Evolutionary conservation across 1,140 invertebrate genomes (phyloP).

Genomic region (Mamestra configurata): DNA sequence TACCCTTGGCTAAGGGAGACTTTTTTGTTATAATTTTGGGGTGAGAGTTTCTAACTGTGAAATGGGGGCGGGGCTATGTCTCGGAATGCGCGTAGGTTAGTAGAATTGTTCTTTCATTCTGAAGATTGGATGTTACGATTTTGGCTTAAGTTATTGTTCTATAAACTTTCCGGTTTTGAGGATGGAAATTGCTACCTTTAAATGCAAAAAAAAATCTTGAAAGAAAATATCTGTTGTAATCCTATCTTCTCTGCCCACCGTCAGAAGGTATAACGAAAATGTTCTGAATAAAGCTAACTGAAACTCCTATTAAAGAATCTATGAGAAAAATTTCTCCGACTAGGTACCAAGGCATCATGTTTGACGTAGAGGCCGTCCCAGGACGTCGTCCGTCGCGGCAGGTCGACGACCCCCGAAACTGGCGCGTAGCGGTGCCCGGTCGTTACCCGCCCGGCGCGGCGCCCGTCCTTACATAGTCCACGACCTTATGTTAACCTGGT

Average conservation of each 20-base stretch:
- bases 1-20: conserved; percentile 32
- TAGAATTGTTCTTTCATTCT: background rate
- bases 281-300: background rate
- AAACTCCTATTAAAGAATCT: conserved; percentile 24
- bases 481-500: conserved; percentile 84
- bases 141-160: background rate
- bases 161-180: background rate
- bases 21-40: conserved; percentile 27
- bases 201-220: background rate
- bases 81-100: conserved; percentile 9
- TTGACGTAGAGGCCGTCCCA: conserved; percentile 73
- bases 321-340: conserved; percentile 46
- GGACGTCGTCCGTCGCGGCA: conserved; percentile 76
- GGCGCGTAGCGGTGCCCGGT: conserved; percentile 86
- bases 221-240: background rate
- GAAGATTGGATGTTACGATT: background rate
- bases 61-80: conserved; percentile 7
- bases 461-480: conserved; percentile 77
- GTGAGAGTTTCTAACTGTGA: conserved; percentile 15
- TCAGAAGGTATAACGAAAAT: background rate
- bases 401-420: conserved; percentile 85
- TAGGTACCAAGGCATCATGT: conserved; percentile 76
- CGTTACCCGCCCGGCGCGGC: conserved; percentile 74
- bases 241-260: background rate
- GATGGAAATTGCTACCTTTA: background rate